Evolutionary conservation across 1,140 invertebrate genomes (phyloP).

Genomic region (Brachionus koreanus): DNA sequence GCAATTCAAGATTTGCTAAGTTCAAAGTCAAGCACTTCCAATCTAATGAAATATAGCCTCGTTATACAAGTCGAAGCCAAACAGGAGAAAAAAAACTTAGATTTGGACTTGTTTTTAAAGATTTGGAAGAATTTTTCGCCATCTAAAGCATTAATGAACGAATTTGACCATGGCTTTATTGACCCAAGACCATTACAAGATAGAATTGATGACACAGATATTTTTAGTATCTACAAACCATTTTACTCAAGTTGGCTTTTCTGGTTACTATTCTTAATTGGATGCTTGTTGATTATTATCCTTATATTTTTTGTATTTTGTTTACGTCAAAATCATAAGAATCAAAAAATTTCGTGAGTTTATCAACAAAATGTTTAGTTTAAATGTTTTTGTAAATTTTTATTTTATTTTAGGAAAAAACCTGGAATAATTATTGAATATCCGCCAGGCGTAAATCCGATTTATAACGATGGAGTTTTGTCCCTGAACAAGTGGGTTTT

Average conservation of each 20-base stretch:
- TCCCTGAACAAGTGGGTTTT: not conserved
- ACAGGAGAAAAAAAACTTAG: not conserved
- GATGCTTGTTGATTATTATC: not conserved
- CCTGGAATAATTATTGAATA: constrained; percentile 40
- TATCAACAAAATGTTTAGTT: not conserved
- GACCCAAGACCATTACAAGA: not conserved
- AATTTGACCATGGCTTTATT: not conserved
- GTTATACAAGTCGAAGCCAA: constrained; percentile 34
- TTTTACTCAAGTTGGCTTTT: constrained; percentile 36
- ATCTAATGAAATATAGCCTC: not conserved
- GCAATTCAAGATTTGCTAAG: constrained; percentile 18
- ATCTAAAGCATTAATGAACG: not conserved
- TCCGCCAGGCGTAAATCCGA: constrained; percentile 37
- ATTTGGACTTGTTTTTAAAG: constrained; percentile 19
- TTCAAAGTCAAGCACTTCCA: not conserved
- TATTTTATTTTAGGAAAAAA: constrained; percentile 14
- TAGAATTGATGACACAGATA: not conserved
- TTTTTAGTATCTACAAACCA: constrained; percentile 11
- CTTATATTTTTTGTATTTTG: constrained; percentile 23
- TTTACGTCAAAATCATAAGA: constrained; percentile 16
- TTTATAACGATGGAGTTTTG: constrained; percentile 37
- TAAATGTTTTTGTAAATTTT: not conserved
- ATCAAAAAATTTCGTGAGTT: not conserved
- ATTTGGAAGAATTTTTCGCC: constrained; percentile 15
- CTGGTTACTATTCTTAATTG: constrained; percentile 31